phyloP scores from a whole-genome alignment of 2,888 invertebrate genomes.

The Oithona nana region DNA sequence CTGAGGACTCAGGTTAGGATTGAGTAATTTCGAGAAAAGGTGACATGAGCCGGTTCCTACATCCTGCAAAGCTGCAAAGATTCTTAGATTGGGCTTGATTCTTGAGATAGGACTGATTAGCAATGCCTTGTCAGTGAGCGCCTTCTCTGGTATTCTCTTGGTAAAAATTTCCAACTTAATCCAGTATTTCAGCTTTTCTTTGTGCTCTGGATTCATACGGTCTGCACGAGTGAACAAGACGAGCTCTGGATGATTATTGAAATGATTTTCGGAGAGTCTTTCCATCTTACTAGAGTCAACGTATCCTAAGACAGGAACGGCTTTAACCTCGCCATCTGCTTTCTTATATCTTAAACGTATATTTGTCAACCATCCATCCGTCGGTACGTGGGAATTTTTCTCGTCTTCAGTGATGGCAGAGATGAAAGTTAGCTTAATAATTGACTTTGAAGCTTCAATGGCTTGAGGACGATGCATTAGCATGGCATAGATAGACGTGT shows the following conservation, averaged over 20 bases:
- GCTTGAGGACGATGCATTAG: conserved; percentile 20
- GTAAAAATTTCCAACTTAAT: neutral
- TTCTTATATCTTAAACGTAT: neutral
- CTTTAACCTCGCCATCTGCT: neutral
- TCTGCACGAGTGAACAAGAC: no score
- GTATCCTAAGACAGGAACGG: neutral
- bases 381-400: neutral
- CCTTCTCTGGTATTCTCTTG: no score
- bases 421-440: neutral
- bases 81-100: neutral
- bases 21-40: conserved; percentile 18
- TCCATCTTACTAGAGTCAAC: neutral
- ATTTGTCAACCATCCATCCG: neutral
- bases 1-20: no score
- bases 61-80: neutral
- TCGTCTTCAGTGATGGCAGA: neutral
- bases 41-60: neutral
- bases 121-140: neutral
- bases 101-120: neutral
- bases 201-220: neutral
- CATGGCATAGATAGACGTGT: neutral
- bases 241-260: no score
- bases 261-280: neutral
- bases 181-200: neutral
- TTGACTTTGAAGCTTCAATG: neutral